These are phyloP conservation scores for Telmatherina bonti DNA, from an alignment of 2,797 vertebrate genomes.

Conservation along the genomic window DNA sequence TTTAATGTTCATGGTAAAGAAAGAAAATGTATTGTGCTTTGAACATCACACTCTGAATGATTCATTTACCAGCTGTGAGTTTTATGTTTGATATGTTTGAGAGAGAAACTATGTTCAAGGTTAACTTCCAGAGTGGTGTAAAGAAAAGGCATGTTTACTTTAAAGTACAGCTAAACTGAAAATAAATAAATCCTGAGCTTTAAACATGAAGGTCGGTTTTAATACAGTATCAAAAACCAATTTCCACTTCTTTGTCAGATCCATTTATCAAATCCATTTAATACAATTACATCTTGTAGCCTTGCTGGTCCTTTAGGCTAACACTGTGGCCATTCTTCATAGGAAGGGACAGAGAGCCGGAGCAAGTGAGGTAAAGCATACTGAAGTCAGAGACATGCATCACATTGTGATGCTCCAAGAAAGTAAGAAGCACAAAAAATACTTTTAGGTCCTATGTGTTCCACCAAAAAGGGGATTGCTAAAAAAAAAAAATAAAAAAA, in stretches of 20 bases:
- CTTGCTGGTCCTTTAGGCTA: constrained; percentile 61
- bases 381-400: constrained; percentile 41
- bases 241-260: constrained; percentile 88
- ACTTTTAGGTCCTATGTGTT: constrained; percentile 38
- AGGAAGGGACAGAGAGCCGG: constrained; percentile 28
- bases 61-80: not conserved
- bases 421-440: constrained; percentile 57
- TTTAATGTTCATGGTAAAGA: not conserved
- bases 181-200: constrained; percentile 83
- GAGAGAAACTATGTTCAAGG: constrained; percentile 35
- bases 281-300: constrained; percentile 85
- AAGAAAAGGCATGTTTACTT: constrained; percentile 42
- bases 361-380: constrained; percentile 48
- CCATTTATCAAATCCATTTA: constrained; percentile 89
- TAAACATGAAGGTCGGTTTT: constrained; percentile 89
- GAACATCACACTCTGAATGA: not conserved
- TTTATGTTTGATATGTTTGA: constrained; percentile 19
- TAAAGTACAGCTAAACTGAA: constrained; percentile 69
- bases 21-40: not conserved
- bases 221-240: constrained; percentile 89
- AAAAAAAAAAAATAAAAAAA: constrained; percentile 21
- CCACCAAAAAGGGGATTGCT: constrained; percentile 29
- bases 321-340: constrained; percentile 48
- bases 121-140: constrained; percentile 46
- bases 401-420: constrained; percentile 26